Evolutionary conservation across 2,888 invertebrate species (phyloP).

Genomic region (Zootermopsis nevadensis): DNA sequence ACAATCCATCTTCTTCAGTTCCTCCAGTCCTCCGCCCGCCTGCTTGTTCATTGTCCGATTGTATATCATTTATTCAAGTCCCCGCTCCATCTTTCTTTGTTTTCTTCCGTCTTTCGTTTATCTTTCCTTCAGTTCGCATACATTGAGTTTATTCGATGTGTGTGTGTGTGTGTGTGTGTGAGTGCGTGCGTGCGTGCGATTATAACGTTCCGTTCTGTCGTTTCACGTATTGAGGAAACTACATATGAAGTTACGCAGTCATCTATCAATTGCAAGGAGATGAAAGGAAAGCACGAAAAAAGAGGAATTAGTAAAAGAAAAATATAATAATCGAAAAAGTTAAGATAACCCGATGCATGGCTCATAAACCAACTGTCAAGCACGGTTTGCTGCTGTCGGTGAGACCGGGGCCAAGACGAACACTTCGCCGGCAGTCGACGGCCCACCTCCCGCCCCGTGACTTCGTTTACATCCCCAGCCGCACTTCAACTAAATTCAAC

Average conservation of each 20-base stretch:
- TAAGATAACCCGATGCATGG: not conserved
- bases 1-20: conserved; percentile 37
- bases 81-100: conserved; percentile 25
- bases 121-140: not conserved
- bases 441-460: conserved; percentile 4
- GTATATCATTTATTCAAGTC: conserved; percentile 31
- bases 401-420: not conserved
- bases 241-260: not conserved
- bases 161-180: not conserved
- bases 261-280: not conserved
- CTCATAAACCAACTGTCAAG: conserved; percentile 32
- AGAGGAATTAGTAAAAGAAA: not conserved
- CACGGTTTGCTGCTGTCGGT: not conserved
- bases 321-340: conserved; percentile 8
- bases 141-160: not conserved
- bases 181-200: not conserved
- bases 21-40: not conserved
- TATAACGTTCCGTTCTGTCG: not conserved
- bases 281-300: not conserved
- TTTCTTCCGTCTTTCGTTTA: not conserved
- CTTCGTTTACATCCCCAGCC: not conserved
- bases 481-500: conserved; percentile 7
- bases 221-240: not conserved
- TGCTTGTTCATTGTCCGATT: conserved; percentile 11
- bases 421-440: not conserved